A percentile compares a stretch with the other conserved stretches of the same genome.
phyloP scores from a whole-genome alignment of 2,113 vertebrate genomes.

The Donacobius atricapilla region DNA sequence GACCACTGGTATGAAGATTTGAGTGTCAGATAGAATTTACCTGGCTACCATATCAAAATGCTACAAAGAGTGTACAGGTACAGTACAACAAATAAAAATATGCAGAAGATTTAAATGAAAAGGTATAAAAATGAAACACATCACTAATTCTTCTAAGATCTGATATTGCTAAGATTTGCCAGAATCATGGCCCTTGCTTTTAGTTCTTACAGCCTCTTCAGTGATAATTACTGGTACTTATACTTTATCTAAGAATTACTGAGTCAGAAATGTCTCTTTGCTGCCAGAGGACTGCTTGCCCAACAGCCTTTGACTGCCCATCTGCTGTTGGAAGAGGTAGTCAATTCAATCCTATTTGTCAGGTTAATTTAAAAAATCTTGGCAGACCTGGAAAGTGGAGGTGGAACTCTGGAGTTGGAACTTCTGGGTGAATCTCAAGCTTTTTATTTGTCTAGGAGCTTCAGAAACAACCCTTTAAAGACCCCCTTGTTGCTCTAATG shows the following conservation, averaged over 20 bases:
- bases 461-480: neutral
- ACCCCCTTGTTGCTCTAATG: neutral
- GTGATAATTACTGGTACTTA: neutral
- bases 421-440: neutral
- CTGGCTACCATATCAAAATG: neutral
- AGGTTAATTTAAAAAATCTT: neutral
- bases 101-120: neutral
- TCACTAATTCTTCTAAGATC: neutral
- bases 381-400: neutral
- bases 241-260: neutral
- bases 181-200: neutral
- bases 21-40: neutral
- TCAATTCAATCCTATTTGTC: neutral
- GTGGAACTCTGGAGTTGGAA: neutral
- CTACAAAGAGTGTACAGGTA: neutral
- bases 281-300: neutral
- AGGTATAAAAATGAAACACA: neutral
- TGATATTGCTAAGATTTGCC: neutral
- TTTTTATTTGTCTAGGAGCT: neutral
- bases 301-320: neutral
- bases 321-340: neutral
- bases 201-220: neutral
- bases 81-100: neutral
- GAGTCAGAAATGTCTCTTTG: neutral
- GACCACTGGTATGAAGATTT: neutral